Conservation (phyloP, 2,797 vertebrate species). For the Typhlichthys subterraneus region DNA sequence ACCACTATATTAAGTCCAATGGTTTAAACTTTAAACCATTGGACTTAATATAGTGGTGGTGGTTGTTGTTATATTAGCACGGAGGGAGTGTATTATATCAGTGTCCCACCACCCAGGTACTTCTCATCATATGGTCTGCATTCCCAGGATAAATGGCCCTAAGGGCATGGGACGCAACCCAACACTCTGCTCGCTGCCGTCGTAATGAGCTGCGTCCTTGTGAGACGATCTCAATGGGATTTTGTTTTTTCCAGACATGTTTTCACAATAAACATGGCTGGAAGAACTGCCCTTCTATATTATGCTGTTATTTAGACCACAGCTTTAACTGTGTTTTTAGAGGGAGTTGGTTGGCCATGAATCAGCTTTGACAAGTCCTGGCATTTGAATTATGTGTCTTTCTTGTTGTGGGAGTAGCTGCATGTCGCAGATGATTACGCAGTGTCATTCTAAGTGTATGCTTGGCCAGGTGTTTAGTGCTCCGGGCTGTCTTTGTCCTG, state of each 20-base stretch:
- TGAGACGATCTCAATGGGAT: conserved; percentile 48
- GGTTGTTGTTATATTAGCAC: neutral
- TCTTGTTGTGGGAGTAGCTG: conserved; percentile 34
- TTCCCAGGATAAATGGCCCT: conserved; percentile 63
- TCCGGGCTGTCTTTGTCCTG: conserved; percentile 2
- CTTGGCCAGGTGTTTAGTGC: conserved; percentile 15
- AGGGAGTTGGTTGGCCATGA: conserved; percentile 46
- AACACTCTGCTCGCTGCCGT: neutral
- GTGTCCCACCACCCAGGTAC: conserved; percentile 26
- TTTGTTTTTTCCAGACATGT: conserved; percentile 46
- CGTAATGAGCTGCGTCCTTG: conserved; percentile 55
- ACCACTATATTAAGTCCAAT: too few species aligned
- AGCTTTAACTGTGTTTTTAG: conserved; percentile 44
- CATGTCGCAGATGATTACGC: conserved; percentile 26
- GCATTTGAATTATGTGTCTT: conserved; percentile 32
- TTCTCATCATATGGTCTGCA: conserved; percentile 57
- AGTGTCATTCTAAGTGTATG: conserved; percentile 19
- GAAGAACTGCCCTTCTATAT: conserved; percentile 40
- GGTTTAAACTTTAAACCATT: too few species aligned
- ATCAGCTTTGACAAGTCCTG: conserved; percentile 46
- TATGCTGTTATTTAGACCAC: conserved; percentile 60
- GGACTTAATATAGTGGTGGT: too few species aligned
- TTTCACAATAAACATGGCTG: conserved; percentile 62
- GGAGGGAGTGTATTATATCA: conserved; percentile 34
- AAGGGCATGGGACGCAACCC: conserved; percentile 45